Conservation (phyloP, 2,797 vertebrate species). For the Anguilla anguilla region DNA sequence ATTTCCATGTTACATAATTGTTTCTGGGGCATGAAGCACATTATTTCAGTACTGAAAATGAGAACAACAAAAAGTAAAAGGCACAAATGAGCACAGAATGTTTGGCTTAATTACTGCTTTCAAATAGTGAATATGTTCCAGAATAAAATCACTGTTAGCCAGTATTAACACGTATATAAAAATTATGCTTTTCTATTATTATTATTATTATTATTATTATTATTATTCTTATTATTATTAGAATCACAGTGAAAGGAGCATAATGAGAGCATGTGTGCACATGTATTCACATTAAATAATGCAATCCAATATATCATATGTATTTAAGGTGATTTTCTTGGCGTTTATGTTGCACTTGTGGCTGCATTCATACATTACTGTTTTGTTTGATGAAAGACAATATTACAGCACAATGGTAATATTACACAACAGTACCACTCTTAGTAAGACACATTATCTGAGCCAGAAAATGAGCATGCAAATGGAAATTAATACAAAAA, state of each 20-base stretch:
- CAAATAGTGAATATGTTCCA: neutral
- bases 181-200: neutral
- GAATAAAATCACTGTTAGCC: neutral
- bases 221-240: neutral
- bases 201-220: neutral
- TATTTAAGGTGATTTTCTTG: neutral
- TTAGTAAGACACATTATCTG: neutral
- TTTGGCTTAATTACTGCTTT: conserved; percentile 18
- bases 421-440: neutral
- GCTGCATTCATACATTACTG: neutral
- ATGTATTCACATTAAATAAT: neutral
- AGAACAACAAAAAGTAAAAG: conserved; percentile 31
- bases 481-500: neutral
- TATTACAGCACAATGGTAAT: neutral
- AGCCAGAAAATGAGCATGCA: neutral
- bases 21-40: conserved; percentile 51
- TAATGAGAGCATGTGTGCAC: neutral
- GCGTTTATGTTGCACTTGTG: neutral
- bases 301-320: neutral
- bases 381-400: neutral
- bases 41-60: conserved; percentile 45
- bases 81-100: conserved; percentile 18
- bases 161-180: neutral
- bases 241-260: neutral
- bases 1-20: conserved; percentile 58